Evolutionary conservation across 2,797 vertebrate genomes (phyloP), one percentile per base, ranked within the genome.

Genomic region (Lepidocolaptes lacrymiger): DNA sequence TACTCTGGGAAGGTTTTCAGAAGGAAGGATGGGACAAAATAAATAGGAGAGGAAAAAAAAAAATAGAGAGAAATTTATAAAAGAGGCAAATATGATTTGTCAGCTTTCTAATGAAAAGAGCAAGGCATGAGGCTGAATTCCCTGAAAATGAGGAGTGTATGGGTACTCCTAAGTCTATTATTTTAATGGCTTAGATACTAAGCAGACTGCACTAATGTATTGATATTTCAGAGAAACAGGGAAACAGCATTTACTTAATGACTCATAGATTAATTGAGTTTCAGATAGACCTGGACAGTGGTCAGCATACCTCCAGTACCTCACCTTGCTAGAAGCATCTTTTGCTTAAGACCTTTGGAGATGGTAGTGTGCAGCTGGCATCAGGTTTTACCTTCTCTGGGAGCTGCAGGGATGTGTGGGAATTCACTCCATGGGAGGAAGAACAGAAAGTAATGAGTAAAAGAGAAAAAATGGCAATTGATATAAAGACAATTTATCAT

Each of bases 241-340:
- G 79, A 96, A 96, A 96, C 44, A 78, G 37, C 74, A 97, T 97
- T 98, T 97, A 91, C 87, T 97, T 97, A 97, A 97, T 96, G 93
- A 82, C n/a, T 96, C 76, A 67, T 86, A 91, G 95, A 96, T 96
- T 95, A 97, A 97, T 95, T 96, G 90, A 91, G 54, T 56, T 96
- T 67, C 62, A 95, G 37, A 88, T 28, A 85, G 85, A 48, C 24
- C 76, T 84, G 82, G 93, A 84, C 56, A 80, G 61, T 87, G 79
- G 85, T 96, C 69, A 95, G 58, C 32, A 92, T 91, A 95, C 52
- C 76, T 92, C 85, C 68, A 83, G 75, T 56, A 55, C 39, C 64
- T 87, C 79, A 63, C 71, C 41, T 67, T 67, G 17, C 4, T 34
- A 54, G 75, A 18, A 55, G 19, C 18, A 39, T 43, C 41, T 68